Base-by-base conservation (phyloP, 2,888 invertebrate genomes). In the Hoplodrina ambigua region DNA sequence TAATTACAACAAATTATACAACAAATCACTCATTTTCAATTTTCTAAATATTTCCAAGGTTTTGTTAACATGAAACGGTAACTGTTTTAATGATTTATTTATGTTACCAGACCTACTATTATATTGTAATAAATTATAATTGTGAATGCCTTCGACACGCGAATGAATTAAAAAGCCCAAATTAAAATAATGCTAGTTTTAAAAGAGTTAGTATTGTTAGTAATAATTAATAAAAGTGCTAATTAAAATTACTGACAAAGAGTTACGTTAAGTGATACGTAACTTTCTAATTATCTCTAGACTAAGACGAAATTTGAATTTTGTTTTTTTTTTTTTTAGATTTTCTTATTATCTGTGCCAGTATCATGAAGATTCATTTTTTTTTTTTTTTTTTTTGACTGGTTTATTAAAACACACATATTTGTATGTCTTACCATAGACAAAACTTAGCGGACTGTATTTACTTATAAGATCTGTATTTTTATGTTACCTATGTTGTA, bases 61-160 rank as follows among this genome's bases (percentile, higher is more conserved):
- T 71, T 41, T n/a, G 37, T 70, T 54, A 81, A 71, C 65, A 81
- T 71, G 65, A 63, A 68, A 80, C 52, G 53, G 20, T 77, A 63
- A 60, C 77, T 44, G 54, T 59, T 80, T 60, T 65, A 66, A 65
- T 67, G 30, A 67, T 72, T 54, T 67, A 72, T 78, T 78, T 66
- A 65, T 77, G 66, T 54, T 76, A 52, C 20, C 11, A 60, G 30
- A 25, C 50, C 56, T 77, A 71, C 75, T 74, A 78, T 80, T 80
- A 83, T 70, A 77, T 56, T 72, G 72, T 70, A 77, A 53, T 79
- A 64, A 77, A 77, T 75, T 77, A 64, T 61, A 70, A 63, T 75
- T 77, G 70, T 67, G 58, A 72, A 72, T 57, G 49, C 33, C 50
- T 78, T 50, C 54, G 70, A 72, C 76, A 79, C 75, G 75, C 80